phyloP scores from a whole-genome alignment of 2,888 invertebrate genomes.

The Ormyrus pomaceus region DNA sequence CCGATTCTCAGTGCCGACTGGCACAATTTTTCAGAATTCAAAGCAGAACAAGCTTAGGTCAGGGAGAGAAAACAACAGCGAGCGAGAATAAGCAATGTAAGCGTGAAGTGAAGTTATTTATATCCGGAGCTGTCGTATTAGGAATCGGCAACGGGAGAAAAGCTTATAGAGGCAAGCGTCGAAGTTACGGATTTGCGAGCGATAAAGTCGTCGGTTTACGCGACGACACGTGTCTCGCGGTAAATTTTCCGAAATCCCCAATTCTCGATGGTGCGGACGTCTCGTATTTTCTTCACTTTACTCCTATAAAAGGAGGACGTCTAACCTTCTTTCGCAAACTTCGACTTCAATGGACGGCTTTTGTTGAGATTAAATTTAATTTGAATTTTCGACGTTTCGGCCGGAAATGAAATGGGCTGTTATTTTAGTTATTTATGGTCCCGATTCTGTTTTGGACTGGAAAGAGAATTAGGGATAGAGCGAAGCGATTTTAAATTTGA shows the following conservation, averaged over 20 bases:
- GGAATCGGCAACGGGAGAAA: conserved; percentile 12
- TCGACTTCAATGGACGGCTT: not conserved
- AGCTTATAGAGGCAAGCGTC: not conserved
- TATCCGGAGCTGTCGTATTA: not conserved
- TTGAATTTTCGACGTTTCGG: too few relatives aligned
- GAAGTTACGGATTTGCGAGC: not conserved
- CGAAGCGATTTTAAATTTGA: too few relatives aligned
- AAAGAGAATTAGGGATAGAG: too few relatives aligned
- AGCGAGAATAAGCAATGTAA: not conserved
- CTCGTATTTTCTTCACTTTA: not conserved
- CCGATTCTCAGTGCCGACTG: too few relatives aligned
- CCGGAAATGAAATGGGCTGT: too few relatives aligned
- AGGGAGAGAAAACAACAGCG: too few relatives aligned
- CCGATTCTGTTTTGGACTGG: too few relatives aligned
- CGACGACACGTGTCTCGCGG: conserved; percentile 8
- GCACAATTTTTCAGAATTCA: too few relatives aligned
- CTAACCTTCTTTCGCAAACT: not conserved
- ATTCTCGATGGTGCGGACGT: not conserved
- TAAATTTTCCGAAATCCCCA: conserved; percentile 35
- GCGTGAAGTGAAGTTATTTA: not conserved
- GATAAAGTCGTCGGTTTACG: conserved; percentile 32
- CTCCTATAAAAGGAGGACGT: not conserved
- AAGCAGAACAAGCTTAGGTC: too few relatives aligned
- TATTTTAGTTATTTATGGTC: too few relatives aligned
- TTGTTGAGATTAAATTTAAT: not conserved